Conservation (phyloP, 2,888 invertebrate genomes). For the Diarsia brunnea region DNA sequence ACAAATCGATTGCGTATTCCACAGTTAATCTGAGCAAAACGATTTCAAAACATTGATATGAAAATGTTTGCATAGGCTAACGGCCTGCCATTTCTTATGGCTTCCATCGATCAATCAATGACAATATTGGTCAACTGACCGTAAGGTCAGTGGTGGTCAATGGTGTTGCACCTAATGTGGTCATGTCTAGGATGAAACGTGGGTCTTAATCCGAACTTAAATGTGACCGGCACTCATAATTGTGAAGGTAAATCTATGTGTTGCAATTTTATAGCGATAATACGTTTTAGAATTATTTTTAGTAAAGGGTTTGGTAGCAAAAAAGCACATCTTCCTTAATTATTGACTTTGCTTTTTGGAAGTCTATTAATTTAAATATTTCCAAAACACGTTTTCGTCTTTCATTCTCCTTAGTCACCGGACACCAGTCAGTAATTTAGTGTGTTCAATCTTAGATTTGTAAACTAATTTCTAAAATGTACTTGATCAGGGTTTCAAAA, state of each 20-base stretch:
- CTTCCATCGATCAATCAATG: constrained; percentile 45
- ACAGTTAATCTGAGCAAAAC: constrained; percentile 7
- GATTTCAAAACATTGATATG: constrained; percentile 19
- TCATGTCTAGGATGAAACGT: constrained; percentile 1
- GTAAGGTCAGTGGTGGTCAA: constrained; percentile 1
- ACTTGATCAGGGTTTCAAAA: not conserved
- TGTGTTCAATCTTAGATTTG: not conserved
- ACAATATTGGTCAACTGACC: constrained; percentile 42
- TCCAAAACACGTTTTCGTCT: not conserved
- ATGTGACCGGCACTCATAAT: not conserved
- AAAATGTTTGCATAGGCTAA: constrained; percentile 9
- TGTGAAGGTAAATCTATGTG: not conserved
- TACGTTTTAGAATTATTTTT: not conserved
- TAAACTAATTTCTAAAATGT: not conserved
- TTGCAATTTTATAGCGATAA: too few species aligned
- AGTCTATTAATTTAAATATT: not conserved
- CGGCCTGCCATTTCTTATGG: constrained; percentile 29
- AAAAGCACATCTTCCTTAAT: not conserved
- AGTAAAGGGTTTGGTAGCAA: not conserved
- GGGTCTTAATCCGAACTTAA: not conserved
- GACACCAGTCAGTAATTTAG: not conserved
- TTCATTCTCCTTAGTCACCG: not conserved
- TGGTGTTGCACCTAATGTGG: constrained; percentile 18
- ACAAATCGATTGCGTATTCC: constrained; percentile 4
- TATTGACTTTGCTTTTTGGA: not conserved